These are phyloP conservation scores for Polylopha cassiicola DNA, from an alignment of 2,888 invertebrate genomes.

Conservation along the genomic window DNA sequence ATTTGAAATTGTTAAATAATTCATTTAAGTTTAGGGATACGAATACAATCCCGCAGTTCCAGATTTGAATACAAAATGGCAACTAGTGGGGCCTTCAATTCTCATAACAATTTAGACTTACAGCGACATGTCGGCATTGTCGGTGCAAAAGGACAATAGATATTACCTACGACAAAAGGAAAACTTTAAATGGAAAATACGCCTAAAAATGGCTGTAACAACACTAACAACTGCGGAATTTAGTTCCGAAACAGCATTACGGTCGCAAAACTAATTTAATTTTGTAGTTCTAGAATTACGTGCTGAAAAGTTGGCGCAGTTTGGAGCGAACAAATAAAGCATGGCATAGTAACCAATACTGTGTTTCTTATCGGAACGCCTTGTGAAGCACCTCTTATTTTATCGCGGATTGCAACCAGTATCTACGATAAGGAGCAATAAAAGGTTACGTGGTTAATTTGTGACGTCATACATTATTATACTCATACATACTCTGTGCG, in stretches of 20 bases:
- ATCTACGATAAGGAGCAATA: constrained; percentile 56
- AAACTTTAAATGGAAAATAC: constrained; percentile 15
- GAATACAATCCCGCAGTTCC: constrained; percentile 19
- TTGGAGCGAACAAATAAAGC: constrained; percentile 16
- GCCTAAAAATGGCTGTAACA: constrained; percentile 8
- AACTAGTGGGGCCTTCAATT: constrained; percentile 28
- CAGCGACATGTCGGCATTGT: constrained; percentile 8
- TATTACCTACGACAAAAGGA: constrained; percentile 10
- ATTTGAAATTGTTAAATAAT: constrained; percentile 15
- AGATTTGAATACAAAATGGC: constrained; percentile 30
- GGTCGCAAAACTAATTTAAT: constrained; percentile 6
- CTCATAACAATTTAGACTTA: constrained; percentile 13
- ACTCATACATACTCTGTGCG: too few relatives aligned
- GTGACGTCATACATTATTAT: constrained; percentile 44
- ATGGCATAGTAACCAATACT: constrained; percentile 36
- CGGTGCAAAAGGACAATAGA: constrained; percentile 5
- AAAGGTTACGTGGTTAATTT: constrained; percentile 45
- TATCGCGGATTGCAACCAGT: constrained; percentile 58
- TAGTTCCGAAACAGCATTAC: constrained; percentile 4
- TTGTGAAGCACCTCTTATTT: constrained; percentile 54
- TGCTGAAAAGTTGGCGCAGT: too few relatives aligned
- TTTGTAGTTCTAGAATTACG: neutral
- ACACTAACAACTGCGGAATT: constrained; percentile 1
- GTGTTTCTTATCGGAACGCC: constrained; percentile 44
- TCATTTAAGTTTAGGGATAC: constrained; percentile 10